Base-by-base conservation (phyloP, 2,113 vertebrate species). In the Gadus macrocephalus region DNA sequence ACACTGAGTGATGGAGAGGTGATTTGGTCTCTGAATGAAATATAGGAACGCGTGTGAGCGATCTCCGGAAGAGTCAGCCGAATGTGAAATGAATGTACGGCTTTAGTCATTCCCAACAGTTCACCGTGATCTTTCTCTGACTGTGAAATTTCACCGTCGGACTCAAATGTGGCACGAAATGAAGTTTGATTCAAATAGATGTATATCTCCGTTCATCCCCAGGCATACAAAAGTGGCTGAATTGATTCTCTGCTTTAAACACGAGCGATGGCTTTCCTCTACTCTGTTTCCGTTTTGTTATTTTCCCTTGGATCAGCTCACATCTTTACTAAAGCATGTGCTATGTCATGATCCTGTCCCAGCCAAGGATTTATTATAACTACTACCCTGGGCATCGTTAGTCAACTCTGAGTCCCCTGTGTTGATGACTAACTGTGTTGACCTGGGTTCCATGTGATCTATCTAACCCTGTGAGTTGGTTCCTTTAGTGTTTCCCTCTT, bases 1-100 rank as follows among this genome's bases (percentile, higher is more conserved):
- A 75, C 83, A 73, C n/a, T 79, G 79, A 86, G 77, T 65, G 81
- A 83, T 67, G 22, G 55, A 60, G 75, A 59, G 63, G 58, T 25
- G 56, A 69, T 66, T 68, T 38, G 14, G 8, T 64, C 20, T 27
- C 60, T 19, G 20, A 20, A 62, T 22, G 60, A 22, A 22, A 62
- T 22, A 22, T 12, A 12, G 22, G 1, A 62, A 62, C 20, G 66
- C 67, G 61, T 69, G 62, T 62, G 20, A 49, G 11, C 42, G 35
- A 58, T 62, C 66, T 71, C 60, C 67, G 7, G 20, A 61, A 62
- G 42, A 63, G 25, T 35, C 8, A 19, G 63, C 68, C 68, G 75
- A 65, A 61, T 69, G 66, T 82, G 56, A 64, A 66, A 81, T 17
- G 66, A 62, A 66, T 56, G 68, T 14, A 8, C 60, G 49, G 60